These are phyloP conservation scores for Melanotaenia trifasciata DNA, from an alignment of 2,797 vertebrate species.

Conservation along the genomic window DNA sequence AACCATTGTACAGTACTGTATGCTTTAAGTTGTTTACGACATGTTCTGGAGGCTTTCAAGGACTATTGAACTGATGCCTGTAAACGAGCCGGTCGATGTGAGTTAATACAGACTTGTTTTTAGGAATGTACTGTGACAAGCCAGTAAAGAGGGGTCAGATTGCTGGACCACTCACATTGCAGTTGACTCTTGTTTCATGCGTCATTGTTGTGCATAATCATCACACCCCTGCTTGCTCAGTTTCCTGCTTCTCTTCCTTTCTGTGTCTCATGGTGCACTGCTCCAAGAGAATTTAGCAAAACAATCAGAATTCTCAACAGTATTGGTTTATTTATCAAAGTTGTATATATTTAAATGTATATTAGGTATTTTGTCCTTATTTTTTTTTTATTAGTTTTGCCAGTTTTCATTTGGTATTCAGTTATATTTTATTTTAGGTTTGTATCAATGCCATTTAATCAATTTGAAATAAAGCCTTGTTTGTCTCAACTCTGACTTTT, in stretches of 20 bases:
- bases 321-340: constrained; percentile 95
- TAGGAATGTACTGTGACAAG: constrained; percentile 47
- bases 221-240: constrained; percentile 14
- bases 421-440: constrained; percentile 73
- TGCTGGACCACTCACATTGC: constrained; percentile 9
- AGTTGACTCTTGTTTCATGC: constrained; percentile 30
- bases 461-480: constrained; percentile 75
- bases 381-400: constrained; percentile 74
- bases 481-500: constrained; percentile 35
- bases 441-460: constrained; percentile 75
- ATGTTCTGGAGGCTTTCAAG: constrained; percentile 51
- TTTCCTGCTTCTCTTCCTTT: constrained; percentile 35
- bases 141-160: constrained; percentile 20
- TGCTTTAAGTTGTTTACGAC: constrained; percentile 39
- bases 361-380: constrained; percentile 86
- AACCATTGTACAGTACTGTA: constrained; percentile 37
- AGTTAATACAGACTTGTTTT: constrained; percentile 49
- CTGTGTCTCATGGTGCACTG: constrained; percentile 52
- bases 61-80: constrained; percentile 20
- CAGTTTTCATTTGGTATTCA: constrained; percentile 60
- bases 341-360: constrained; percentile 94
- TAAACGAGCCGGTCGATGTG: constrained; percentile 37
- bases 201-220: constrained; percentile 45
- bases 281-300: constrained; percentile 61
- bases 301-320: constrained; percentile 81